Conservation (phyloP, 92 coral and sea anemone species). For the Parazoanthus atlanticus region DNA sequence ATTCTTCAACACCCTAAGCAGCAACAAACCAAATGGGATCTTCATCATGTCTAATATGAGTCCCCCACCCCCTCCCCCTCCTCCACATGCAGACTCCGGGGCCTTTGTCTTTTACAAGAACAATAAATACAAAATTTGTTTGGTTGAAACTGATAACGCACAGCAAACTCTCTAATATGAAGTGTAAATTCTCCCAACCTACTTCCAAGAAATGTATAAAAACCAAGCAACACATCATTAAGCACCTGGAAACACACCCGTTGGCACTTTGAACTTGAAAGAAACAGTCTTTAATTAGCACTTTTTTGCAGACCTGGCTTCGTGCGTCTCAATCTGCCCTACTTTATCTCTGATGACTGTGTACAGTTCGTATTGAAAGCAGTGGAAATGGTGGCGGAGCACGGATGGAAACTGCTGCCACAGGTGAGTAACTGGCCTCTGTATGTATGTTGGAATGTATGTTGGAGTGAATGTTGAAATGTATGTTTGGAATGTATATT, state of each 20-base stretch:
- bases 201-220: no score
- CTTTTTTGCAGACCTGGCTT: constrained; percentile 88
- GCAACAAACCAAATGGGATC: no score
- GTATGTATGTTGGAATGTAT: not conserved
- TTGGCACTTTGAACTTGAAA: not conserved
- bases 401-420: constrained; percentile 96
- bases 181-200: no score
- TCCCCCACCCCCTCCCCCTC: no score
- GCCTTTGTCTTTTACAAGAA: no score
- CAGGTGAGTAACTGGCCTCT: constrained; percentile 62
- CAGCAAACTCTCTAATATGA: no score
- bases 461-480: not conserved
- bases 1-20: no score
- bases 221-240: no score
- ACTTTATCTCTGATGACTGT: constrained; percentile 80
- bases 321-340: constrained; percentile 92
- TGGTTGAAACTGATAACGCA: no score
- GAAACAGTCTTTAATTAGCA: not conserved
- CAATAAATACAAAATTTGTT: no score
- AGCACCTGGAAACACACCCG: not conserved
- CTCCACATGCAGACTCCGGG: no score
- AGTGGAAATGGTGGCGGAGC: constrained; percentile 85
- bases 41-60: no score
- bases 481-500: not conserved
- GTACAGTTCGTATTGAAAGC: constrained; percentile 82